Base-by-base conservation (phyloP, 2,888 invertebrate genomes). In the Uloborus plumipes region DNA sequence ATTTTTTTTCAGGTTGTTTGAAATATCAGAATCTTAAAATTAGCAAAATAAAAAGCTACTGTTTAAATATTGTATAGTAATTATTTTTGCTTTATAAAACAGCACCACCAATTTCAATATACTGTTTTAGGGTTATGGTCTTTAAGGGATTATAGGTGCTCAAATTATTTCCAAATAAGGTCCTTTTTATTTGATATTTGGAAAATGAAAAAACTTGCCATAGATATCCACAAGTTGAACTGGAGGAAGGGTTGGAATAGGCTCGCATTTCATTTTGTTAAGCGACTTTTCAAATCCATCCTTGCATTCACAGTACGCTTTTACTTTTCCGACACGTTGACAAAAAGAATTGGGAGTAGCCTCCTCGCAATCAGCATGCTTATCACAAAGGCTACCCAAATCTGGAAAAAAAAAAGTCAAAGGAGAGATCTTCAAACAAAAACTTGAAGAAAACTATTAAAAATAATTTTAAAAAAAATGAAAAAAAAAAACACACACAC, bases 341-440 rank as follows among this genome's bases (percentile, higher is more conserved):
- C 82, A 82, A 47, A 59, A 66, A 16, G 82, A 75, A 22, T 76
- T 62, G 9, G 76, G 76, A 14, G 82, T 82, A 11, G 58, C 76
- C 31, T 70, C 47, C 22, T 82, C 75, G 61, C 82, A 82, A 26
- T 82, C 82, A 53, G 71, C 70, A 50, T 75, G 75, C 13, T 82
- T 70, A 58, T 70, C 70, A 26, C 82, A 82, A 39, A 65, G 55
- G 20, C 71, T 71, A 51, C 76, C 76, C 9, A 82, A 59, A 59
- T 76, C 82, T 82, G 55, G 55, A 65, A n/a, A 13, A 59, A 20
- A n/a, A n/a, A n/a, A n/a, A 59, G 2, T n/a, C 18, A 53, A 53
- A 55, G n/a, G 14, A 55, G 18, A 18, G 2, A 15, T 2, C 16
- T n/a, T 11, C 6, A 39, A 39, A 4, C 1, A 39, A 39, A 39